A percentile compares a stretch with the other conserved stretches of the same genome.
phyloP scores from a whole-genome alignment of 2,888 invertebrate species.

The Anthophora plumipes region DNA sequence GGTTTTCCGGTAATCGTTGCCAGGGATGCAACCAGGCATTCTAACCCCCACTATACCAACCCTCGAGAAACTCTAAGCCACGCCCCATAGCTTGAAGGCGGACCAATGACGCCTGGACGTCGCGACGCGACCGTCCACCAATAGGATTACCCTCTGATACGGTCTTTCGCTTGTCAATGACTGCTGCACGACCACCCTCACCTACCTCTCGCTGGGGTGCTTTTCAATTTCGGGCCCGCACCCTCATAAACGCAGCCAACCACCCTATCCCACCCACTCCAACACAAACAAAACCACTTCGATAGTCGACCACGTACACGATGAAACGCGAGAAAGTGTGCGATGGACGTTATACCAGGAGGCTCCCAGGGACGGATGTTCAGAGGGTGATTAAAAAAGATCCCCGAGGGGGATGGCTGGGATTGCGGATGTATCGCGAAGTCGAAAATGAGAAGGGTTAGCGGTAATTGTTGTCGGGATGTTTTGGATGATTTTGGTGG shows the following conservation, averaged over 20 bases:
- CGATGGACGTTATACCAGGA: slow-evolving; percentile 29
- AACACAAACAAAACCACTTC: slow-evolving; percentile 24
- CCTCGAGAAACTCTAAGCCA: slow-evolving; percentile 70
- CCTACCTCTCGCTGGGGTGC: slow-evolving; percentile 65
- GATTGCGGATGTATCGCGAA: background rate
- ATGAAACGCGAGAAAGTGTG: slow-evolving; percentile 19
- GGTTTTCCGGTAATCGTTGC: slow-evolving; percentile 77
- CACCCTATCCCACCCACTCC: slow-evolving; percentile 64
- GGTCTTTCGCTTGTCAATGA: slow-evolving; percentile 83
- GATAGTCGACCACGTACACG: slow-evolving; percentile 36
- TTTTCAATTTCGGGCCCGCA: slow-evolving; percentile 77
- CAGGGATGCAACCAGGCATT: slow-evolving; percentile 69
- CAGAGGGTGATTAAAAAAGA: slow-evolving; percentile 34
- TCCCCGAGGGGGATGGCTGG: background rate
- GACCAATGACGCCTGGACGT: slow-evolving; percentile 82
- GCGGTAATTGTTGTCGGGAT: background rate
- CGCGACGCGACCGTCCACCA: slow-evolving; percentile 83
- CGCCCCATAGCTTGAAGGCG: slow-evolving; percentile 76
- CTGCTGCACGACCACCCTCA: slow-evolving; percentile 74
- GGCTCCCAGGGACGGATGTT: slow-evolving; percentile 45
- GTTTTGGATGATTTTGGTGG: background rate
- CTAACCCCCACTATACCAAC: slow-evolving; percentile 50
- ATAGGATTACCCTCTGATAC: slow-evolving; percentile 85
- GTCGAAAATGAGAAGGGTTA: background rate
- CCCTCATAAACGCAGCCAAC: slow-evolving; percentile 73